phyloP scores from a whole-genome alignment of 2,113 vertebrate genomes.

The Nothocercus julius region DNA sequence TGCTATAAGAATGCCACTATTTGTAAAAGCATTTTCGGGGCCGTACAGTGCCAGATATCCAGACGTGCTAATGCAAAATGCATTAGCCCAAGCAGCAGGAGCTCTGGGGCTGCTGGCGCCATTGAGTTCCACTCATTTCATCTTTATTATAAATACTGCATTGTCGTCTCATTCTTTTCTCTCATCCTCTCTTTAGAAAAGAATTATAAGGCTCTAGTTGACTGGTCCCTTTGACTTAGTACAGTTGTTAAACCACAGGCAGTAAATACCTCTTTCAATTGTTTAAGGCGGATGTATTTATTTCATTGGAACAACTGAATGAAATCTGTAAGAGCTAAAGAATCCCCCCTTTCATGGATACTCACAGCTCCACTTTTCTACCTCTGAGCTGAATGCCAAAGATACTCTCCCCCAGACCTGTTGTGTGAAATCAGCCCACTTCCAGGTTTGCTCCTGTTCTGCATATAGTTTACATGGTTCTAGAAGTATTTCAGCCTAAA shows the following conservation, averaged over 20 bases:
- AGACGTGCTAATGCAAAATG: slow-evolving; percentile 72
- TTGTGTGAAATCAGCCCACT: background rate
- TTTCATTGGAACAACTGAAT: slow-evolving; percentile 53
- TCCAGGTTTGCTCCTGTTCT: background rate
- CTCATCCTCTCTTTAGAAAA: slow-evolving; percentile 64
- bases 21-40: slow-evolving; percentile 58
- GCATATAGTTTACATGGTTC: background rate
- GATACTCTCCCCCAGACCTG: background rate
- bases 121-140: slow-evolving; percentile 70
- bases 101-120: slow-evolving; percentile 68
- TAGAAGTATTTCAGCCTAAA: background rate
- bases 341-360: background rate
- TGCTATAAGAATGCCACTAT: slow-evolving; percentile 32
- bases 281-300: slow-evolving; percentile 58
- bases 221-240: slow-evolving; percentile 68
- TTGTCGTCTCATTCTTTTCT: slow-evolving; percentile 66
- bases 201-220: slow-evolving; percentile 68
- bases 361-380: background rate
- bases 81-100: slow-evolving; percentile 73
- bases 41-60: slow-evolving; percentile 61
- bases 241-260: slow-evolving; percentile 71
- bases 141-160: slow-evolving; percentile 74
- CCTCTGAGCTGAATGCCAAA: slow-evolving; percentile 5
- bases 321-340: slow-evolving; percentile 43
- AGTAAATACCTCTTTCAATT: slow-evolving; percentile 69